Evolutionary conservation across 1,140 invertebrate species (phyloP).

Genomic region (Caerostris extrusa): DNA sequence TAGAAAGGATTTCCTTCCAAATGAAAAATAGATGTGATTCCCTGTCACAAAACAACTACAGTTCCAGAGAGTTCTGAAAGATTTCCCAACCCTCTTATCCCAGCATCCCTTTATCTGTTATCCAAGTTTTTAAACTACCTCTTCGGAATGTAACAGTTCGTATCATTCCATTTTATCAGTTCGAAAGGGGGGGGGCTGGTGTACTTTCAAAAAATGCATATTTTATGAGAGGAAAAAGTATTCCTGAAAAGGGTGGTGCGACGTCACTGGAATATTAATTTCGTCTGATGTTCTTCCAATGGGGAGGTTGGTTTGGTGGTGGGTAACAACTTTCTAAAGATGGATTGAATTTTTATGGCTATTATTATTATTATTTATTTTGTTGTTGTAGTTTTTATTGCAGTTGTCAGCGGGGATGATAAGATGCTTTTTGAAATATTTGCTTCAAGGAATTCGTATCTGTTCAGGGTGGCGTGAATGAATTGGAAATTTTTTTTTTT

Average conservation of each 20-base stretch:
- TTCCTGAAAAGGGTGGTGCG: conserved; percentile 5
- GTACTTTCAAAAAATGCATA: conserved; percentile 53
- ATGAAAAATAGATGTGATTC: conserved; percentile 2
- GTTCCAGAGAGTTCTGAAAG: not conserved
- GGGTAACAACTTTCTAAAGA: conserved; percentile 36
- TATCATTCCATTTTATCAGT: conserved; percentile 49
- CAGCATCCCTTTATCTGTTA: not conserved
- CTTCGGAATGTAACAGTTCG: conserved; percentile 4
- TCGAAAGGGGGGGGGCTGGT: not conserved
- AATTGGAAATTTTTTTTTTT: not conserved
- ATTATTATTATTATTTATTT: not conserved
- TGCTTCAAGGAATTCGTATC: conserved; percentile 3
- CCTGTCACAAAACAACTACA: not conserved
- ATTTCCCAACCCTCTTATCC: conserved; percentile 16
- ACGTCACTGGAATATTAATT: conserved; percentile 50
- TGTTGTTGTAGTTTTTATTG: not conserved
- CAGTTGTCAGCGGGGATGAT: not conserved
- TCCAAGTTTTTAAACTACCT: conserved; percentile 26
- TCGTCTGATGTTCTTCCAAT: not conserved
- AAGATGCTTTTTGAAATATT: not conserved
- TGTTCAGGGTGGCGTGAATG: not conserved
- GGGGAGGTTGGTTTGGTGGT: not conserved
- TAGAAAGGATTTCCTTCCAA: not conserved
- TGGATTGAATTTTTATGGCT: conserved; percentile 19
- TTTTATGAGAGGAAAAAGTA: conserved; percentile 50